Evolutionary conservation across 2,113 vertebrate species (phyloP).

Genomic region (Siniperca knerii): DNA sequence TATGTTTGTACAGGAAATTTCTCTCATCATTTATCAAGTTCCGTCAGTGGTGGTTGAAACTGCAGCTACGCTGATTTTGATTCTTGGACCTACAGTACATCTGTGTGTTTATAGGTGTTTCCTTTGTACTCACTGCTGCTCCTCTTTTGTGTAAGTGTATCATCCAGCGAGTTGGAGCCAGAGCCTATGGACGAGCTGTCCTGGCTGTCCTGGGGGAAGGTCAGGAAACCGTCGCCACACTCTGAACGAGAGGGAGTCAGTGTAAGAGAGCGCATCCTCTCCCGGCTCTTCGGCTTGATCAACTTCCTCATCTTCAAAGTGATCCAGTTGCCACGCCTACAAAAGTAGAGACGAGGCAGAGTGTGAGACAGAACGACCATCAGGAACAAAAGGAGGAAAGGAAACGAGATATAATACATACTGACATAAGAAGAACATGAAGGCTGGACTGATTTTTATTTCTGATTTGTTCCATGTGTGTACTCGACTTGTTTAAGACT

Average conservation of each 20-base stretch:
- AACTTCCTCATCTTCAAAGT: conserved; percentile 97
- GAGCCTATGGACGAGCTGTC: conserved; percentile 97
- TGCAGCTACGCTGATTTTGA: not conserved
- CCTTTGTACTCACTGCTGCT: conserved; percentile 93
- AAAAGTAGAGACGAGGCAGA: not conserved
- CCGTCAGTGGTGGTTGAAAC: not conserved
- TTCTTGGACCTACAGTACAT: not conserved
- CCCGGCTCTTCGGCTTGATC: conserved; percentile 95
- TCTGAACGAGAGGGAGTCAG: conserved; percentile 93
- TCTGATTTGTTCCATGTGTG: not conserved
- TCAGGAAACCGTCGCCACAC: conserved; percentile 92
- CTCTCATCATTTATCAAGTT: not conserved
- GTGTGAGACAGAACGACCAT: not conserved
- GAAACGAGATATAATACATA: not conserved
- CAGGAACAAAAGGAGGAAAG: not conserved
- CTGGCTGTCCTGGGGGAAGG: conserved; percentile 92
- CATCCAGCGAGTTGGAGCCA: conserved; percentile 96
- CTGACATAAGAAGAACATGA: not conserved
- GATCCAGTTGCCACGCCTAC: conserved; percentile 98
- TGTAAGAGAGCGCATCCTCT: conserved; percentile 92
- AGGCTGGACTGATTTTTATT: not conserved
- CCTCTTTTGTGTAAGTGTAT: conserved; percentile 91
- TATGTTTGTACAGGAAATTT: not conserved
- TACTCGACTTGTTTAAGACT: not conserved
- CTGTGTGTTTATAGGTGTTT: not conserved